These are phyloP conservation scores for Cybosia mesomella DNA, from an alignment of 2,888 invertebrate genomes.

Conservation along the genomic window DNA sequence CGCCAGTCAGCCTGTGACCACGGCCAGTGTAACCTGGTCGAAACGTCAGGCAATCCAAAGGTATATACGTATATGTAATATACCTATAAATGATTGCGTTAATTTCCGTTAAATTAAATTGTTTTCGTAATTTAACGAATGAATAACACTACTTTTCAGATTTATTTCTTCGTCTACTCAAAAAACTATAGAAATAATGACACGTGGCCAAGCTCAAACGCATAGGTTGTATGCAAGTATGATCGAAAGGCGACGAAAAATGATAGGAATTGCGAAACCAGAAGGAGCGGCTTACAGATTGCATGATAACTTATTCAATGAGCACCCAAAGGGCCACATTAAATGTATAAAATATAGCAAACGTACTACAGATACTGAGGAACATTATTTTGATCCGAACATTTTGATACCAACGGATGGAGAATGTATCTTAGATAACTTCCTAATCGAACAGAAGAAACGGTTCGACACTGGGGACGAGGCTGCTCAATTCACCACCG, in stretches of 20 bases:
- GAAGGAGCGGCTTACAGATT: slow-evolving; percentile 65
- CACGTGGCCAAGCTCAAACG: slow-evolving; percentile 90
- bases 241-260: slow-evolving; percentile 85
- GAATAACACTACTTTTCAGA: slow-evolving; percentile 68
- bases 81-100: too few species aligned
- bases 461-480: slow-evolving; percentile 75
- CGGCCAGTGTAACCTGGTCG: too few species aligned
- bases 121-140: neutral
- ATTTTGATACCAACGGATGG: slow-evolving; percentile 75
- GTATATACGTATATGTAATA: too few species aligned
- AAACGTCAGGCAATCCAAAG: too few species aligned
- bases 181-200: slow-evolving; percentile 88
- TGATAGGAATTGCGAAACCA: slow-evolving; percentile 65
- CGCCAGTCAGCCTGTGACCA: too few species aligned
- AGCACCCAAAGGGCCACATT: slow-evolving; percentile 76
- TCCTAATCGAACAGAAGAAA: slow-evolving; percentile 88
- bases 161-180: slow-evolving; percentile 88
- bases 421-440: slow-evolving; percentile 89
- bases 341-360: slow-evolving; percentile 81
- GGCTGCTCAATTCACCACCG: slow-evolving; percentile 84
- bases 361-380: slow-evolving; percentile 63
- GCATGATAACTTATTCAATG: slow-evolving; percentile 68
- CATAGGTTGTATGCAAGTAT: slow-evolving; percentile 91
- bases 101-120: too few species aligned
- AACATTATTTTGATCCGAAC: slow-evolving; percentile 79